A percentile compares a stretch with the other conserved stretches of the same genome.
These are phyloP conservation scores for Watsonalla binaria DNA, from an alignment of 2,888 invertebrate species.

Conservation along the genomic window DNA sequence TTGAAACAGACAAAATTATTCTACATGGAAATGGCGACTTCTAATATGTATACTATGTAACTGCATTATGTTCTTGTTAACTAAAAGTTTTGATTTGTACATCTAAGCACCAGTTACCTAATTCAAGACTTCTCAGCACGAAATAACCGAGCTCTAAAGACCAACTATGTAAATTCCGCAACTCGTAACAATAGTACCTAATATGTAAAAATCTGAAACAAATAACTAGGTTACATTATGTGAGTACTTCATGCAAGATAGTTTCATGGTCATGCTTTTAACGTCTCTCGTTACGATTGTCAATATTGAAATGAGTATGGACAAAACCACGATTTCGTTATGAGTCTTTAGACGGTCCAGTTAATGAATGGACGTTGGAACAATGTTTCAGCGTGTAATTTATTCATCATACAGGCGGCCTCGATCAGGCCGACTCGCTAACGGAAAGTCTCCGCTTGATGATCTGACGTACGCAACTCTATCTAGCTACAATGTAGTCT, in stretches of 20 bases:
- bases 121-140: no score
- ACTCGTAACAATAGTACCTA: slow-evolving; percentile 7
- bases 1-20: no score
- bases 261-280: slow-evolving; percentile 49
- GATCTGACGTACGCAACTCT: slow-evolving; percentile 34
- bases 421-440: slow-evolving; percentile 61
- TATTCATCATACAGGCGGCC: slow-evolving; percentile 76
- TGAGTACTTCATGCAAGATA: slow-evolving; percentile 24
- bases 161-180: background rate
- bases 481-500: background rate
- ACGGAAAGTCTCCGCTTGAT: slow-evolving; percentile 70
- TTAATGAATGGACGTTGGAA: slow-evolving; percentile 70
- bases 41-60: no score
- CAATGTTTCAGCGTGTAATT: slow-evolving; percentile 78
- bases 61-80: no score
- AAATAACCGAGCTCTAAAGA: no score
- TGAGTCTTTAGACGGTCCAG: slow-evolving; percentile 48
- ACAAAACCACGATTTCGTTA: slow-evolving; percentile 40
- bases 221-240: slow-evolving; percentile 20
- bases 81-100: no score
- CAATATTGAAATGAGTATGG: slow-evolving; percentile 62
- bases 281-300: slow-evolving; percentile 53
- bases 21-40: no score
- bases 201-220: slow-evolving; percentile 34
- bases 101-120: no score